Conservation (phyloP, 2,113 vertebrate species). For the Rhipidura dahli region DNA sequence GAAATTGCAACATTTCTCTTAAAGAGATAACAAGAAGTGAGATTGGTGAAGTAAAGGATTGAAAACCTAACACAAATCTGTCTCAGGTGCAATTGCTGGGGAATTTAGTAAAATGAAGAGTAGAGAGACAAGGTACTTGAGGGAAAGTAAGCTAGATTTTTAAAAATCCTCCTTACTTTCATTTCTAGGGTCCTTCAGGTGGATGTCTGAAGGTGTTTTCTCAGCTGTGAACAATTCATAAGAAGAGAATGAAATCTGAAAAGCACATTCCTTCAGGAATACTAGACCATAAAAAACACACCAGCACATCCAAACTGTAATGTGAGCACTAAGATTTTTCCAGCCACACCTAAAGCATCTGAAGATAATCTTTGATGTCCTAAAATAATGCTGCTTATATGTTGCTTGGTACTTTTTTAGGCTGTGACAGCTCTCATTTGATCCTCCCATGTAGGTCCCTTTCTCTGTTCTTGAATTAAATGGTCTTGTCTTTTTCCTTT, state of each 20-base stretch:
- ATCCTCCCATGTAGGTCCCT: slow-evolving; percentile 32
- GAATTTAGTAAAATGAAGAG: neutral
- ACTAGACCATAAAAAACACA: neutral
- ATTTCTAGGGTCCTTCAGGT: neutral
- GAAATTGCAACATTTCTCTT: neutral
- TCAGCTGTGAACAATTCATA: neutral
- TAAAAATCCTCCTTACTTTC: neutral
- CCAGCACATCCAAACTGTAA: neutral
- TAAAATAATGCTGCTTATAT: slow-evolving; percentile 61
- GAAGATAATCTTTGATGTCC: slow-evolving; percentile 54
- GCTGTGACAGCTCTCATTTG: slow-evolving; percentile 14
- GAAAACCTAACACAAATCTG: neutral
- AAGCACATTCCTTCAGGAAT: neutral
- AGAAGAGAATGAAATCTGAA: slow-evolving; percentile 1
- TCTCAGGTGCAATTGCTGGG: accelerated
- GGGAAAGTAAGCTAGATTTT: neutral
- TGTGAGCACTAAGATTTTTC: neutral
- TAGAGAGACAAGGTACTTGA: neutral
- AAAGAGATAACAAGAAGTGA: neutral
- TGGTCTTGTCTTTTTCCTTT: neutral
- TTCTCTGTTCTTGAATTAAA: slow-evolving; percentile 10
- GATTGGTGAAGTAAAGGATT: neutral
- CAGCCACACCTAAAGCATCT: slow-evolving; percentile 46
- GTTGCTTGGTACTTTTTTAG: slow-evolving; percentile 23
- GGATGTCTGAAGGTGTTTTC: neutral